Evolutionary conservation across 2,888 invertebrate genomes (phyloP), one percentile per base, ranked within the genome.

Genomic region (Coecobrya sp.): DNA sequence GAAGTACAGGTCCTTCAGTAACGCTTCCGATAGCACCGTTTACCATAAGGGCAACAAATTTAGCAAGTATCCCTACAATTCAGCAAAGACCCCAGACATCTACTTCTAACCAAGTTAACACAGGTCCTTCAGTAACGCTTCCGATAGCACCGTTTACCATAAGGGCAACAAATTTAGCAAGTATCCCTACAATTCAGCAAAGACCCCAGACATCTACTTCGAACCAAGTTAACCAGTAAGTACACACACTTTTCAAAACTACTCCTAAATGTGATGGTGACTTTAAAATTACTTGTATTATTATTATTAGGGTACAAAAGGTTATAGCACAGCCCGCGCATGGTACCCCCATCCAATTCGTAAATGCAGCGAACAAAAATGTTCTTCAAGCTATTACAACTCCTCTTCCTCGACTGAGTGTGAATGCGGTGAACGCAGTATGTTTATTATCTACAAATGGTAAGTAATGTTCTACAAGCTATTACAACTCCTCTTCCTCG

Each of bases 241-340:
- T 65, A 30, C 73, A 36, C 7, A 4, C 3, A 4, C 7, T 7
- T 36, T 7, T 36, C 36, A 36, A 7, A 1, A 25, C 27, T 62
- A 59, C 73, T 2, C 11, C 25, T 55, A 10, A 4, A 2, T 70
- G 16, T 52, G 42, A 49, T 7, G 13, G 55, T 8, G 4, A 55
- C 16, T 55, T 55, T 59, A 59, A 59, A 59, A 59, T 59, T 2
- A n/a, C 22, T 11, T 68, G 0, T 73, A 42, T 42, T n/a, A n/a
- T 19, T 19, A n/a, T 73, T 19, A 73, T 22, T 27, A 92, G 92
- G 59, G 84, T 93, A 76, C 94, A 94, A 86, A 95, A 95, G 94
- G 95, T 95, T 65, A 95, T 95, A 79, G 94, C 95, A 30, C 95
- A 95, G 86, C 95, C 95, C 13, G 93, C 95, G 5, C 95, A 95